Evolutionary conservation across 1,140 invertebrate genomes (phyloP), one percentile per base, ranked within the genome.

Genomic region (Chrysomallon squamiferum): DNA sequence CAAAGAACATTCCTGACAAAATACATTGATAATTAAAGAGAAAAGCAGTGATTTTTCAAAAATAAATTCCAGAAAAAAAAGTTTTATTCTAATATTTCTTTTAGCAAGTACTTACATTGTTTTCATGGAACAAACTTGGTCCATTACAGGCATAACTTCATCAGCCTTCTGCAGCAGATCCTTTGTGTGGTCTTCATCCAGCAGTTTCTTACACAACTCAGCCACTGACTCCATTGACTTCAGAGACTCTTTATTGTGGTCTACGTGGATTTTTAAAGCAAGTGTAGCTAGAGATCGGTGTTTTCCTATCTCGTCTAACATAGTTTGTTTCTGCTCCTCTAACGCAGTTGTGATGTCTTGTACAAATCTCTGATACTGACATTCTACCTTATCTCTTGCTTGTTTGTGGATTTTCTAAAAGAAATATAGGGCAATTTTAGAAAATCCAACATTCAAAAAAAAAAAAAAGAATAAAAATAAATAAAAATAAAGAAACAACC

Each of bases 331-430:
- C 35, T 78, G 74, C 35, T 76, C 69, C 22, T 59, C 54, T 22
- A 78, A 43, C 11, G 69, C 62, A 18, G 58, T 25, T 6, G 72
- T 77, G 3, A 80, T 56, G 59, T 82, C 80, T 13, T 74, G 66
- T 29, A 82, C 22, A 15, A 79, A 33, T 18, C 77, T 59, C 29
- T 70, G 72, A 59, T 76, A 78, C 62, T 82, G 80, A 18, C 70
- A 54, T n/a, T 74, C 72, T 15, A 82, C 68, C 47, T 71, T 72
- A 20, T 70, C 58, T 52, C 56, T 63, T 5, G 78, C 73, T 9
- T 70, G 59, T 18, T 56, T 49, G 59, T 82, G 73, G 4, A 80
- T 50, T 15, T 47, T 64, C 80, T 82, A 58, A 25, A 66, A 59
- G 38, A 38, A 38, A 38, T 5, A 15, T 7, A 38, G 35, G n/a